Percentiles rank a stretch among this genome's conserved stretches.
These are phyloP conservation scores for Etia nguti DNA, from an alignment of 2,113 vertebrate genomes.

Conservation along the genomic window DNA sequence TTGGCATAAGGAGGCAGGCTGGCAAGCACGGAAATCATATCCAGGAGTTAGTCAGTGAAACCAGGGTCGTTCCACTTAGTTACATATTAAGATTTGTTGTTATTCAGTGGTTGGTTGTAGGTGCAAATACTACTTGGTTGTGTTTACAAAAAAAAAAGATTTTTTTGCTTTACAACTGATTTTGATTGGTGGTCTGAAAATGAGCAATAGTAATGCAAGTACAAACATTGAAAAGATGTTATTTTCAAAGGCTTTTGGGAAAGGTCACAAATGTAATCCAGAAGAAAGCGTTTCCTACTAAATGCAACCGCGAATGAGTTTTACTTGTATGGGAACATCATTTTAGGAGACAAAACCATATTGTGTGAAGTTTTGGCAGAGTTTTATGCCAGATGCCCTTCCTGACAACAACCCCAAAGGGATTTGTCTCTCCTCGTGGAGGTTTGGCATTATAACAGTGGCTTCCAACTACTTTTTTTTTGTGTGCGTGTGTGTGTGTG, in stretches of 20 bases:
- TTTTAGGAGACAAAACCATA: neutral
- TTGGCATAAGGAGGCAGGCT: neutral
- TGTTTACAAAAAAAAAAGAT: neutral
- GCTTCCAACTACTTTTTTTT: neutral
- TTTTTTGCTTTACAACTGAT: neutral
- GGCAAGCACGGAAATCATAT: neutral
- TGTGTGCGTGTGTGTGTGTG: no score
- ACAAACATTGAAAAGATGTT: neutral
- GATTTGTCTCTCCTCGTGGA: neutral
- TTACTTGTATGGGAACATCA: neutral
- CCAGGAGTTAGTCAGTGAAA: neutral
- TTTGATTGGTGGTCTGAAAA: neutral
- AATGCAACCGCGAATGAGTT: neutral
- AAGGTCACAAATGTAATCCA: neutral
- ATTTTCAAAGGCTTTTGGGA: neutral
- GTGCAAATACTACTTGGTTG: neutral
- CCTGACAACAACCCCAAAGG: neutral
- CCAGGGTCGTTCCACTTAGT: neutral
- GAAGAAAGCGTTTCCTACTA: neutral
- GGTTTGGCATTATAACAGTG: neutral
- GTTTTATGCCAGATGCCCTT: neutral
- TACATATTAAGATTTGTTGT: neutral
- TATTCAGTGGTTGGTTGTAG: neutral
- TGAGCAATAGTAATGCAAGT: neutral
- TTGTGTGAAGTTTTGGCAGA: neutral